These are phyloP conservation scores for Peromyscus melanophrys DNA, from an alignment of 2,797 vertebrate species.

Conservation along the genomic window DNA sequence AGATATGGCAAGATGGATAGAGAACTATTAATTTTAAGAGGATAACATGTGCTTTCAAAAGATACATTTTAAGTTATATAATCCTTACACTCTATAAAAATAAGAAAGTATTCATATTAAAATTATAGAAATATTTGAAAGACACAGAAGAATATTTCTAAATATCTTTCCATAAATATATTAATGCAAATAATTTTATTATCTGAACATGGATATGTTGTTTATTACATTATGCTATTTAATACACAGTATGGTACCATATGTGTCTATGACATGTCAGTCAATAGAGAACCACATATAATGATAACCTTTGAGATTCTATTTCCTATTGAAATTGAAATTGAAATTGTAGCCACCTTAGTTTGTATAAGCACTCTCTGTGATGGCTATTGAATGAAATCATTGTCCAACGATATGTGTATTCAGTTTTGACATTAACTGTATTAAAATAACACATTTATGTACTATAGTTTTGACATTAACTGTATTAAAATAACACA, in stretches of 20 bases:
- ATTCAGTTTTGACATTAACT: too few species aligned
- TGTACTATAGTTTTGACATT: not conserved
- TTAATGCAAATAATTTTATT: not conserved
- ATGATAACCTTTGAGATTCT: not conserved
- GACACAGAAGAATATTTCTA: not conserved
- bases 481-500: not conserved
- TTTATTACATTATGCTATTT: not conserved
- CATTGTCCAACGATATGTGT: not conserved
- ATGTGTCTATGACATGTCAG: not conserved
- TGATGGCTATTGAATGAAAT: not conserved
- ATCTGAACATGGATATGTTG: not conserved
- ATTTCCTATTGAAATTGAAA: not conserved
- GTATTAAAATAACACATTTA: too few species aligned
- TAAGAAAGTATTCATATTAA: not conserved
- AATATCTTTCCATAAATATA: not conserved
- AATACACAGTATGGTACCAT: not conserved
- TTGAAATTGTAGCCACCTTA: not conserved
- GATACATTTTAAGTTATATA: not conserved
- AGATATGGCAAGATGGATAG: not conserved
- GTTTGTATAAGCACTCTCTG: not conserved
- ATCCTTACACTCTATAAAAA: not conserved
- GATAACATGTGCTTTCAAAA: not conserved
- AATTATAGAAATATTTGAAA: not conserved
- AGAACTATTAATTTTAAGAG: not conserved
- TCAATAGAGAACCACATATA: not conserved